Percentiles rank a stretch among this genome's conserved stretches.
phyloP scores from a whole-genome alignment of 2,113 vertebrate species.

The Propithecus coquereli region DNA sequence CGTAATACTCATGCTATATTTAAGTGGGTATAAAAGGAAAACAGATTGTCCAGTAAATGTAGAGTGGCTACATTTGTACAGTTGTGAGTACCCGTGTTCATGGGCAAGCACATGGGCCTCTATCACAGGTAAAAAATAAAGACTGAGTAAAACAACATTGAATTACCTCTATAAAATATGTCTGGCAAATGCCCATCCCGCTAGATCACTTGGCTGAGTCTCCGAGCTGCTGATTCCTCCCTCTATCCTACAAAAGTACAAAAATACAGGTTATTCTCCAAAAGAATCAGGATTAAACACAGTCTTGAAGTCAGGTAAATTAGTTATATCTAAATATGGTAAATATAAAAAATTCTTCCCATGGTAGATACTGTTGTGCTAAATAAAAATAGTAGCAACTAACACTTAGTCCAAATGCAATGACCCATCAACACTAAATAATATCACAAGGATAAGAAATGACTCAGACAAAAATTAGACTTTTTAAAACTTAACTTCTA shows the following conservation, averaged over 20 bases:
- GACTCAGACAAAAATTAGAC: not conserved
- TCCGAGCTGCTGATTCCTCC: constrained; percentile 49
- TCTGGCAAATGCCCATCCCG: constrained; percentile 65
- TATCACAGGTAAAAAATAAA: constrained; percentile 5
- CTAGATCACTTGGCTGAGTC: constrained; percentile 56
- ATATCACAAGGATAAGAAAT: constrained; percentile 19
- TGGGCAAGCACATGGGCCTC: not conserved
- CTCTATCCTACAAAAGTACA: constrained; percentile 55
- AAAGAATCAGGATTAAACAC: constrained; percentile 28
- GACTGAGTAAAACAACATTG: not conserved
- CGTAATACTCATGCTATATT: not conserved
- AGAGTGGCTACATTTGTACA: not conserved
- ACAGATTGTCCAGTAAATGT: not conserved
- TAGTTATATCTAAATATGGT: not conserved
- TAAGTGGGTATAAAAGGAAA: not conserved
- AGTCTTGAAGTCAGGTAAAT: constrained; percentile 29
- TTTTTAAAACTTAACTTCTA: constrained; percentile 50
- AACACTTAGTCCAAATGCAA: not conserved
- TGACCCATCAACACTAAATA: not conserved
- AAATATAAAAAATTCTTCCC: constrained; percentile 21
- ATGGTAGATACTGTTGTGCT: not conserved
- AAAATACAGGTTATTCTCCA: constrained; percentile 49
- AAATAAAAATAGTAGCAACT: constrained; percentile 20
- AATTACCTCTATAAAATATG: constrained; percentile 64
- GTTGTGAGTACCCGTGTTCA: not conserved